Base-by-base conservation (phyloP, 1,140 invertebrate genomes). In the Littorina saxatilis region DNA sequence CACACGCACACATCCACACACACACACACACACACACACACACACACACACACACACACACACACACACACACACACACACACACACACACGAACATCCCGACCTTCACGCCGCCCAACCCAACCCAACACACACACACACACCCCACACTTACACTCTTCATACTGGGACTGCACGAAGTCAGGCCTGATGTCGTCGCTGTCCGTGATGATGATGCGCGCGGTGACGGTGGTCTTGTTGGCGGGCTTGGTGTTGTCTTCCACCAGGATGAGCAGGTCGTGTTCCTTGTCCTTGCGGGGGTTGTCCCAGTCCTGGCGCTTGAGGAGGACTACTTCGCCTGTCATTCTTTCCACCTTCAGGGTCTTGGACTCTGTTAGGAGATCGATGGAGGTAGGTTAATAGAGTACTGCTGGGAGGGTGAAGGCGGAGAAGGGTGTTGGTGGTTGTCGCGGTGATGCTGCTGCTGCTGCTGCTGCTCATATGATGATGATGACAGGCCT, bases 111-210 rank as follows among this genome's bases (percentile, higher is more conserved):
- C n/a, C n/a, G n/a, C n/a, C n/a, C n/a, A n/a, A n/a, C n/a, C n/a
- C n/a, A n/a, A n/a, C n/a, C n/a, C n/a, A n/a, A n/a, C n/a, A n/a
- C n/a, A 47, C 43, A 17, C 5, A 47, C 9, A 66, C n/a, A 66
- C n/a, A 66, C n/a, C 17, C 4, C 2, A 32, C 3, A 32, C 66
- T 37, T 32, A 39, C 66, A 13, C 5, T 13, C 66, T 2, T 15
- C 66, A 23, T 68, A 68, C 2, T 37, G 32, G 32, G 11, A 15
- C 37, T 39, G 0, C 66, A 39, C 9, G 35, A 68, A 73, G 5
- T 50, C 70, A 39, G 70, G 70, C 40, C 1, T 29, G 39, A 73
- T 73, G 29, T 73, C 70, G n/a, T 73, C 70, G 27, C 3, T n/a
- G 70, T 73, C 70, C 5, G 43, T 52, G 43, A 73, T 23, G n/a